Evolutionary conservation across 2,888 invertebrate genomes (phyloP).

Genomic region (Polymixis lichenea): DNA sequence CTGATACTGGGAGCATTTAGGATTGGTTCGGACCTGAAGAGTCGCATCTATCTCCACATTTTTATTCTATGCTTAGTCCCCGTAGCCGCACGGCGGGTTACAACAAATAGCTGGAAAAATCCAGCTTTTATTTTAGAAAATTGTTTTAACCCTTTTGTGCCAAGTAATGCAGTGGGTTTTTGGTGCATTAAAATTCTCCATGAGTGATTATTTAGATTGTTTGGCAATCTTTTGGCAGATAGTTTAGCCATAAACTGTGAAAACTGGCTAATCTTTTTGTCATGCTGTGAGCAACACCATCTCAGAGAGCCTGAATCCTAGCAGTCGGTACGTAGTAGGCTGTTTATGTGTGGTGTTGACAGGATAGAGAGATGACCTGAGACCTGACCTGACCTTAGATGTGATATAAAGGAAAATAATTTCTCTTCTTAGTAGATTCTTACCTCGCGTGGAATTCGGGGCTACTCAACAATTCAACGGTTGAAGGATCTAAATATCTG

Average conservation of each 20-base stretch:
- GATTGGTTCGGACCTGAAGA: background rate
- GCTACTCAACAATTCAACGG: too few species aligned
- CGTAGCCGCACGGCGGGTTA: constrained; percentile 65
- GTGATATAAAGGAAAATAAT: background rate
- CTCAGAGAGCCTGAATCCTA: background rate
- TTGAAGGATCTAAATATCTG: too few species aligned
- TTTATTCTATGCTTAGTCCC: constrained; percentile 47
- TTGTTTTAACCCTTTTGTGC: constrained; percentile 61
- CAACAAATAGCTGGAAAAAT: constrained; percentile 66
- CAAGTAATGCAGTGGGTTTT: constrained; percentile 43
- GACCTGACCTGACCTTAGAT: too few species aligned
- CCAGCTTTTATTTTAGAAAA: constrained; percentile 65
- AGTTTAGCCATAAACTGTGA: background rate
- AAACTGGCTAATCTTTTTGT: background rate
- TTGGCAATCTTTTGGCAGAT: background rate
- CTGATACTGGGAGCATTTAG: background rate
- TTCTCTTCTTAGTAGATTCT: background rate
- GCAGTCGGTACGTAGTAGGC: too few species aligned
- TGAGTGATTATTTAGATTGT: background rate
- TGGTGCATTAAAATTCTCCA: constrained; percentile 52
- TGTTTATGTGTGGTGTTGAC: background rate
- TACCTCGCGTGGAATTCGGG: background rate
- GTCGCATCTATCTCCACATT: constrained; percentile 14
- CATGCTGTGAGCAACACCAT: background rate
- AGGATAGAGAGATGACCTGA: background rate